Conservation (phyloP, 1,140 invertebrate genomes). For the Musca vetustissima region DNA sequence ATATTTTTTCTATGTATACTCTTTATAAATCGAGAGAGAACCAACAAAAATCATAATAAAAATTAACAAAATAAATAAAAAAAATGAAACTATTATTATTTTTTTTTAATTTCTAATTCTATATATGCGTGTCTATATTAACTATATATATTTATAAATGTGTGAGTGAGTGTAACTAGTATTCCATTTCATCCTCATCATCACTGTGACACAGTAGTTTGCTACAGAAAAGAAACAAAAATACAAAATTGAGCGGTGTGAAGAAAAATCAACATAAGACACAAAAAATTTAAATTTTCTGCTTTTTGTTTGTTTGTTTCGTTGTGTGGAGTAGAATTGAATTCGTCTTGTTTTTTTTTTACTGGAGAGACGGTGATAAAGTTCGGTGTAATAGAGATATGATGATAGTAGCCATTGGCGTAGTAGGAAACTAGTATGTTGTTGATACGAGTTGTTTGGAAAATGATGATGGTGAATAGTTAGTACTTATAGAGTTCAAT, state of each 20-base stretch:
- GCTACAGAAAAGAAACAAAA: conserved; percentile 38
- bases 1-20: neutral
- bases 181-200: conserved; percentile 56
- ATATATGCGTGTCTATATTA: neutral
- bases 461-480: no score
- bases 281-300: no score
- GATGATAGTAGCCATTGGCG: no score
- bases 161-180: conserved; percentile 33
- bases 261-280: conserved; percentile 19
- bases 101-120: neutral
- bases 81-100: neutral
- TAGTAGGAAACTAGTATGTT: no score
- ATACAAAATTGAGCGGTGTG: neutral
- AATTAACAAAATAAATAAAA: neutral
- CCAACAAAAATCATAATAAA: neutral
- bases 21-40: neutral
- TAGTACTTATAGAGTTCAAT: no score
- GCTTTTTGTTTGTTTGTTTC: no score
- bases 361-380: no score
- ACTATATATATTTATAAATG: no score
- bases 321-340: no score
- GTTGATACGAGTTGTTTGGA: no score
- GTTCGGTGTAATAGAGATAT: no score
- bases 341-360: no score
- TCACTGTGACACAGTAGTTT: conserved; percentile 57